Evolutionary conservation across 2,888 invertebrate genomes (phyloP).

Genomic region (Idaea biselata): DNA sequence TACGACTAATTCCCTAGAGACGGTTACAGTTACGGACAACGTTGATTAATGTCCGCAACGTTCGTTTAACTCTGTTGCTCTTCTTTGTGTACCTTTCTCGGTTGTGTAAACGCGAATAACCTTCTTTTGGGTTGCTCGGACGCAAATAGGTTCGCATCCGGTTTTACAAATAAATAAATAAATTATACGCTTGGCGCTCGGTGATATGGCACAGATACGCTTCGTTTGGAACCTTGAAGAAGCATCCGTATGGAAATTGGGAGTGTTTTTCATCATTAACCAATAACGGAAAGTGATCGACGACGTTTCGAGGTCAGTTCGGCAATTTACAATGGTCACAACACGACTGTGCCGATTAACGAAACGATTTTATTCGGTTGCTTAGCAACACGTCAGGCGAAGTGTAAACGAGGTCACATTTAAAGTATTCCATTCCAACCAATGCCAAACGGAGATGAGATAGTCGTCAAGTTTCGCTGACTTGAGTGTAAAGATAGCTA

Average conservation of each 20-base stretch:
- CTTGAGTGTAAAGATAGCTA: constrained; percentile 45
- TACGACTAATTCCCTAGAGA: constrained; percentile 74
- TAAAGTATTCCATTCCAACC: constrained; percentile 28
- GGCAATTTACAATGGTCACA: constrained; percentile 34
- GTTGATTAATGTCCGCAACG: constrained; percentile 74
- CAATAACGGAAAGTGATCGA: constrained; percentile 53
- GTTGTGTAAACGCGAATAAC: constrained; percentile 69
- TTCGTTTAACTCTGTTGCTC: constrained; percentile 58
- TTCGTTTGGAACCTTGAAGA: constrained; percentile 50
- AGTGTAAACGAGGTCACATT: constrained; percentile 32
- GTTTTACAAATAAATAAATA: constrained; percentile 64
- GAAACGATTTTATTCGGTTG: constrained; percentile 43
- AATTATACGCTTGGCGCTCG: constrained; percentile 42
- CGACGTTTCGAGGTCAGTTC: constrained; percentile 29
- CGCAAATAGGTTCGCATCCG: constrained; percentile 63
- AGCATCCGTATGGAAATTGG: constrained; percentile 39
- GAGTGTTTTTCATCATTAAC: constrained; percentile 43
- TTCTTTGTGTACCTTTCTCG: constrained; percentile 60
- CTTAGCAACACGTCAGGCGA: constrained; percentile 38
- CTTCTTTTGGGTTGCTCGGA: constrained; percentile 65
- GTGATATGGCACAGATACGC: constrained; percentile 58
- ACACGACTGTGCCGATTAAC: constrained; percentile 43
- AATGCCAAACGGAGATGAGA: constrained; percentile 54
- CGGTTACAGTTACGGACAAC: constrained; percentile 75
- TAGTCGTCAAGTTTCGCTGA: constrained; percentile 44